A percentile compares a stretch with the other conserved stretches of the same genome.
These are phyloP conservation scores for Aldrovandia affinis DNA, from an alignment of 2,797 vertebrate genomes.

Conservation along the genomic window DNA sequence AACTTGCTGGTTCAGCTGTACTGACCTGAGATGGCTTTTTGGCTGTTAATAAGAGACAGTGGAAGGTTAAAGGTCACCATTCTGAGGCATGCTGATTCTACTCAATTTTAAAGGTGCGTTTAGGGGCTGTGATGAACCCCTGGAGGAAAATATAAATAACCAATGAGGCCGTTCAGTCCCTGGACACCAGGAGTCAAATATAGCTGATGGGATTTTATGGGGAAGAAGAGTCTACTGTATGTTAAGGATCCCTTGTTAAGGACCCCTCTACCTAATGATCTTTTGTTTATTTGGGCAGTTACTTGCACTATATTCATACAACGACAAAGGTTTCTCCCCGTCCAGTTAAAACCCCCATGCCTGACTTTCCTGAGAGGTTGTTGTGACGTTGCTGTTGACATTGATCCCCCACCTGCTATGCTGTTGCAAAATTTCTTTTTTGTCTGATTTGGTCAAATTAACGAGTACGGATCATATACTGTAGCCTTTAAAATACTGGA, in stretches of 20 bases:
- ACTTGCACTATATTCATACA: too few relatives aligned
- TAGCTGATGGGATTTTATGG: not conserved
- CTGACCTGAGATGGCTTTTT: not conserved
- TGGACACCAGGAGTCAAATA: too few relatives aligned
- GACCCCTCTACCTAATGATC: too few relatives aligned
- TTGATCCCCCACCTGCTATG: too few relatives aligned
- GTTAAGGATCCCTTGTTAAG: not conserved
- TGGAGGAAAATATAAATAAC: not conserved
- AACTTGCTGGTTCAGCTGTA: not conserved
- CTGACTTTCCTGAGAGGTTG: too few relatives aligned
- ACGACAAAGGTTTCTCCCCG: too few relatives aligned
- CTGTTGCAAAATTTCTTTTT: not conserved
- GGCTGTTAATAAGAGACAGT: not conserved
- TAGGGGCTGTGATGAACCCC: not conserved
- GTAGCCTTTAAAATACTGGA: not conserved
- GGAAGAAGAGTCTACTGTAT: not conserved
- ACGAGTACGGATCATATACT: not conserved
- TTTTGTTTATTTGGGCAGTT: too few relatives aligned
- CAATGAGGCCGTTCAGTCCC: not conserved
- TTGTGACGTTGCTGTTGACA: too few relatives aligned
- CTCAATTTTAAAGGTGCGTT: not conserved
- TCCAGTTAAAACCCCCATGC: too few relatives aligned
- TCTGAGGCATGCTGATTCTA: not conserved
- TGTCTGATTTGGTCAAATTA: not conserved
- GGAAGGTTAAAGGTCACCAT: not conserved